phyloP scores from a whole-genome alignment of 2,797 vertebrate genomes.

The Neomorphus geoffroyi region DNA sequence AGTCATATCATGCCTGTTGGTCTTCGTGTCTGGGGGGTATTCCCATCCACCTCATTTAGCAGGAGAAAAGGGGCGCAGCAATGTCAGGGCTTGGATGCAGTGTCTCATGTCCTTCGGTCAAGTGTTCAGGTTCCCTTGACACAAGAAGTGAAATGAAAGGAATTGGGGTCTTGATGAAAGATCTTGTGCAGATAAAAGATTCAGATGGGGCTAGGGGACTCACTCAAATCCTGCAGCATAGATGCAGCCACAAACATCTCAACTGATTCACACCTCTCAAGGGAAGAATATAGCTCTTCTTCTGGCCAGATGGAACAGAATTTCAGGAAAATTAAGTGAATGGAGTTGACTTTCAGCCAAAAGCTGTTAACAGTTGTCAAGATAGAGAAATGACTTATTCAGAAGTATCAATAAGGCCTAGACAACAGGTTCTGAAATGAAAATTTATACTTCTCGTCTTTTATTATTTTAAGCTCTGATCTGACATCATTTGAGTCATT shows the following conservation, averaged over 20 bases:
- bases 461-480: neutral
- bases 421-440: neutral
- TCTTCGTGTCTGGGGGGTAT: neutral
- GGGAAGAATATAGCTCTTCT: neutral
- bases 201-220: neutral
- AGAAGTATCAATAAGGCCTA: neutral
- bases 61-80: neutral
- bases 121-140: accelerated
- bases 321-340: neutral
- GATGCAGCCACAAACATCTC: neutral
- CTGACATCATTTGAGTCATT: neutral
- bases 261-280: neutral
- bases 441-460: neutral
- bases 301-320: neutral
- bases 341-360: neutral
- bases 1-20: no score
- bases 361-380: neutral
- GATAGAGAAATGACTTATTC: neutral
- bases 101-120: neutral
- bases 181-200: neutral
- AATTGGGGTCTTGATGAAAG: neutral
- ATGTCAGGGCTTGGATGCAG: neutral
- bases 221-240: neutral
- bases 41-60: neutral
- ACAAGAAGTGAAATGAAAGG: neutral